A percentile compares a stretch with the other conserved stretches of the same genome.
phyloP scores from a whole-genome alignment of 2,888 invertebrate genomes.

The Oscheius onirici region DNA sequence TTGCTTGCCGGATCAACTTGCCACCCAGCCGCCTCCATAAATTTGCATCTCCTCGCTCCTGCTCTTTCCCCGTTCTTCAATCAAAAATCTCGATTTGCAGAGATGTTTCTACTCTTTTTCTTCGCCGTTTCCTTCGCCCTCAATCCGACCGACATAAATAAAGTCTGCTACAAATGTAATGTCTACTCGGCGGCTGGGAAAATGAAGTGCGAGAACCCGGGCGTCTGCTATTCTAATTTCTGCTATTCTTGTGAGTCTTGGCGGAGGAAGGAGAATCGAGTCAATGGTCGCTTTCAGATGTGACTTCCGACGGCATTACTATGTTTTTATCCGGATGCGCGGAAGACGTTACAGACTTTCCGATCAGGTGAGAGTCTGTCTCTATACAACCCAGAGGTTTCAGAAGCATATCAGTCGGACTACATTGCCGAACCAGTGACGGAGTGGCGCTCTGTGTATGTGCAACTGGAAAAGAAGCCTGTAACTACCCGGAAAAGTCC shows the following conservation, averaged over 20 bases:
- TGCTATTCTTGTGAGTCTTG: constrained; percentile 26
- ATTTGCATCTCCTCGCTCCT: background rate
- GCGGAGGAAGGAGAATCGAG: background rate
- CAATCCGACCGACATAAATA: constrained; percentile 18
- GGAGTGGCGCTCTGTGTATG: constrained; percentile 43
- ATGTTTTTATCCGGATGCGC: constrained; percentile 49
- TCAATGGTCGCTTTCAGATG: constrained; percentile 33
- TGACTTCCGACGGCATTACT: constrained; percentile 42
- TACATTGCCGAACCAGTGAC: constrained; percentile 41
- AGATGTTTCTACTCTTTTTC: background rate
- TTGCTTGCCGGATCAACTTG: too few species aligned
- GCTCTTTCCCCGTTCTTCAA: background rate
- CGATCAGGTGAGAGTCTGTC: constrained; percentile 28
- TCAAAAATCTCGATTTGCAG: background rate
- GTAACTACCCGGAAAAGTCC: constrained; percentile 28
- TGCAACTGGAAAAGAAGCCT: constrained; percentile 32
- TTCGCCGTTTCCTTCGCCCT: background rate
- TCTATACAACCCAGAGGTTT: background rate
- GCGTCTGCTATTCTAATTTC: constrained; percentile 21
- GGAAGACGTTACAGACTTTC: constrained; percentile 45
- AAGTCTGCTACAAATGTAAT: constrained; percentile 20
- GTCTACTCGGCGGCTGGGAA: constrained; percentile 24
- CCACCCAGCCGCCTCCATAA: background rate
- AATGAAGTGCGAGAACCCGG: constrained; percentile 25
- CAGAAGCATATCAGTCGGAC: constrained; percentile 34